phyloP scores from a whole-genome alignment of 1,140 invertebrate genomes.

The Caenorhabditis latens region DNA sequence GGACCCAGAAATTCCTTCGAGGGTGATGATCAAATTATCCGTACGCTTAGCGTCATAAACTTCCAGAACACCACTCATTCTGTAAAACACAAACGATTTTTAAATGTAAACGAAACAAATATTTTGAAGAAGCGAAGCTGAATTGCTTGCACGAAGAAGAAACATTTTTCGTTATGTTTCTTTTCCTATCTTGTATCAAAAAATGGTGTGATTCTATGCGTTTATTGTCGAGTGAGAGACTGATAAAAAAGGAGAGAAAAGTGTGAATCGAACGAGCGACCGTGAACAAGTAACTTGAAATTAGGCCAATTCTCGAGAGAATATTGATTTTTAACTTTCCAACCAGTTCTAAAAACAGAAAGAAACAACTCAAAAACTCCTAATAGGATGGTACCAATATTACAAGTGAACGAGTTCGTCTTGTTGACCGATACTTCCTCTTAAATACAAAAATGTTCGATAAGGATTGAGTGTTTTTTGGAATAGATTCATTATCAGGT shows the following conservation, averaged over 20 bases:
- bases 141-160: background rate
- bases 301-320: background rate
- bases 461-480: slow-evolving; percentile 21
- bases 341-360: too few relatives aligned
- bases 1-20: slow-evolving; percentile 61
- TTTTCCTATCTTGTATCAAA: background rate
- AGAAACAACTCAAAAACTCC: too few relatives aligned
- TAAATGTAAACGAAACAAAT: background rate
- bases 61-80: slow-evolving; percentile 64
- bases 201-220: slow-evolving; percentile 23
- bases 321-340: too few relatives aligned
- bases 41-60: slow-evolving; percentile 62
- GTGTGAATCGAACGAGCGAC: background rate
- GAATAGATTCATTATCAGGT: slow-evolving; percentile 9
- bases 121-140: background rate
- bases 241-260: slow-evolving; percentile 11
- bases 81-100: background rate
- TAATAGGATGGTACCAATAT: too few relatives aligned
- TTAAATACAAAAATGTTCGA: background rate
- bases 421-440: background rate
- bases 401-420: too few relatives aligned
- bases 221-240: background rate
- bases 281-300: background rate
- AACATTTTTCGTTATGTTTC: background rate
- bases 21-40: slow-evolving; percentile 52